phyloP scores from a whole-genome alignment of 2,888 invertebrate genomes.

The Gnatocerus cornutus region DNA sequence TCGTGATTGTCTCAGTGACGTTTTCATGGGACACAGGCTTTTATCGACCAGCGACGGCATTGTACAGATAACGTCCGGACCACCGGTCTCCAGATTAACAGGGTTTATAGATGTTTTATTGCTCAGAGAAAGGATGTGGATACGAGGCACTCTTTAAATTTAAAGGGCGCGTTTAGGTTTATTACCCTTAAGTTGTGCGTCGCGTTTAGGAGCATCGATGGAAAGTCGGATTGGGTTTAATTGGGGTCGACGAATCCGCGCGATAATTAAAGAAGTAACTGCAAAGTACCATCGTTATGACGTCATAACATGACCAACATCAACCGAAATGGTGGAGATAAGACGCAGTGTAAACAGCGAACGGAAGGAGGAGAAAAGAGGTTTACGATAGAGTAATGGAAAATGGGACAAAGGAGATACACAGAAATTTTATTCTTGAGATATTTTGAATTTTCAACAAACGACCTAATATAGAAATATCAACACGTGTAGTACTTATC shows the following conservation, averaged over 20 bases:
- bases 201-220: conserved; percentile 21
- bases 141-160: conserved; percentile 45
- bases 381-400: conserved; percentile 1
- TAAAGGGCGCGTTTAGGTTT: conserved; percentile 40
- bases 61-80: conserved; percentile 34
- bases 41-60: conserved; percentile 23
- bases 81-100: conserved; percentile 40
- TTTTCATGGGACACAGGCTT: conserved; percentile 34
- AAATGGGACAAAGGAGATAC: conserved; percentile 4
- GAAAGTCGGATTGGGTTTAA: conserved; percentile 37
- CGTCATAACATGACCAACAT: conserved; percentile 36
- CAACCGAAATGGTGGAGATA: conserved; percentile 13
- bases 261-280: conserved; percentile 32
- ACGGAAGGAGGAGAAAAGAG: conserved; percentile 4
- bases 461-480: too few species aligned
- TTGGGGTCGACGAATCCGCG: conserved; percentile 26
- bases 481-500: too few species aligned
- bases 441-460: too few species aligned
- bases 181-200: conserved; percentile 24
- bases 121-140: conserved; percentile 41
- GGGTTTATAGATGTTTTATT: conserved; percentile 49
- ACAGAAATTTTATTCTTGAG: not conserved
- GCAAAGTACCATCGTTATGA: conserved; percentile 23
- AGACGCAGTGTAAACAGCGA: conserved; percentile 24
- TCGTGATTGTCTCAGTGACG: conserved; percentile 46